phyloP scores from a whole-genome alignment of 1,140 invertebrate genomes.

The Papilio aristodemus region DNA sequence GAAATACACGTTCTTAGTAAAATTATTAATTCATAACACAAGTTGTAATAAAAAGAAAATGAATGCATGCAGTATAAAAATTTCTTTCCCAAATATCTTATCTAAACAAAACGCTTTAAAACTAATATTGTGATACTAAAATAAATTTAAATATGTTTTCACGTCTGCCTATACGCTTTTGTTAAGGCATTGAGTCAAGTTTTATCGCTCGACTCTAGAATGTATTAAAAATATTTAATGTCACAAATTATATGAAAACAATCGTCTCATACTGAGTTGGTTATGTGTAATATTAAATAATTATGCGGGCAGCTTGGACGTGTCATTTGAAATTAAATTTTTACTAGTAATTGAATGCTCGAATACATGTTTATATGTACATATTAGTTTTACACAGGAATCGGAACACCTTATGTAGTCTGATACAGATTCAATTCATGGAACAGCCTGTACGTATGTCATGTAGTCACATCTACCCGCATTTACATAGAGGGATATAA shows the following conservation, averaged over 20 bases:
- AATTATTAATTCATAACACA: no score
- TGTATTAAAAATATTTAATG: not conserved
- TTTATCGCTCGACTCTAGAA: not conserved
- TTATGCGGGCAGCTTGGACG: not conserved
- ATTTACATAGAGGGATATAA: slow-evolving; percentile 3
- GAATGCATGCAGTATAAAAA: no score
- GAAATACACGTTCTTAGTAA: no score
- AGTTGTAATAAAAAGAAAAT: no score
- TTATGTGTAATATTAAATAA: slow-evolving; percentile 4
- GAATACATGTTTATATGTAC: not conserved
- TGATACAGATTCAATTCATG: not conserved
- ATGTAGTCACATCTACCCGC: slow-evolving; percentile 11
- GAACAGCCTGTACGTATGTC: no score
- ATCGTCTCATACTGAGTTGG: not conserved
- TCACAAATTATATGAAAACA: slow-evolving; percentile 5
- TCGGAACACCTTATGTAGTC: not conserved
- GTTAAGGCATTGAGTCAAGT: not conserved
- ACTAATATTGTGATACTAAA: no score
- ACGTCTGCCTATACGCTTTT: no score
- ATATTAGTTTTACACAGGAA: no score
- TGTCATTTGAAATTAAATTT: not conserved
- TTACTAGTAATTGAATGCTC: not conserved
- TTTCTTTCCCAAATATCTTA: no score
- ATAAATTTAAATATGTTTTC: no score
- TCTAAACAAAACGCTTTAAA: no score